A percentile compares a stretch with the other conserved stretches of the same genome.
phyloP scores from a whole-genome alignment of 2,797 vertebrate species.

The Pipistrellus pygmaeus region DNA sequence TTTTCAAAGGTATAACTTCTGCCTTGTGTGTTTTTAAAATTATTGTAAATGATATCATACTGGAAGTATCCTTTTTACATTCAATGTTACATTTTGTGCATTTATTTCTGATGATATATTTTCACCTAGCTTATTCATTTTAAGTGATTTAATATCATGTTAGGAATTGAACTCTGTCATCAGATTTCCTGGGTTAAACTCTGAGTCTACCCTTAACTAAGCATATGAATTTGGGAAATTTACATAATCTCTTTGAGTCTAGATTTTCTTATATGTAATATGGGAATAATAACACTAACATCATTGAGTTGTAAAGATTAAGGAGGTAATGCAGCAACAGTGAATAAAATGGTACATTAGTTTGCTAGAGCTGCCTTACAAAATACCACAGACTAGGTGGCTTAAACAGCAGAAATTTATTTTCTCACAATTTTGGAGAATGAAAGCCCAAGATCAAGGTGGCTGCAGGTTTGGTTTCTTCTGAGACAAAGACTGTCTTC shows the following conservation, averaged over 20 bases:
- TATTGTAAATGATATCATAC: background rate
- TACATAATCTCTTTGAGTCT: background rate
- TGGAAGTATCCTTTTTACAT: background rate
- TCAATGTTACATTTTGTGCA: background rate
- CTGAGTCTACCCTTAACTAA: background rate
- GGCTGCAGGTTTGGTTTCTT: background rate
- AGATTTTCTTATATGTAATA: background rate
- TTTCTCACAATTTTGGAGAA: background rate
- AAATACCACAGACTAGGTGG: background rate
- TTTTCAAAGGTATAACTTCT: background rate
- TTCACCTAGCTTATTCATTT: background rate
- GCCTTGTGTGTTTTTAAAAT: constrained; percentile 27
- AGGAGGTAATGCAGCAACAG: background rate
- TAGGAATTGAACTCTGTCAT: background rate
- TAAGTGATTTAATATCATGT: background rate
- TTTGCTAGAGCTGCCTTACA: background rate
- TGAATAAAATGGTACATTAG: background rate
- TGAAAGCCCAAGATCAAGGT: background rate
- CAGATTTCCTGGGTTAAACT: constrained; percentile 13
- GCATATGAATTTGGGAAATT: background rate
- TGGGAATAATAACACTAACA: background rate
- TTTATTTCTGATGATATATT: constrained; percentile 3
- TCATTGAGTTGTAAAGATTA: background rate
- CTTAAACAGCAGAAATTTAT: background rate
- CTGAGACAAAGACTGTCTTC: background rate